Evolutionary conservation across 2,797 vertebrate species (phyloP).

Genomic region (Neosilurus hyrtlii): DNA sequence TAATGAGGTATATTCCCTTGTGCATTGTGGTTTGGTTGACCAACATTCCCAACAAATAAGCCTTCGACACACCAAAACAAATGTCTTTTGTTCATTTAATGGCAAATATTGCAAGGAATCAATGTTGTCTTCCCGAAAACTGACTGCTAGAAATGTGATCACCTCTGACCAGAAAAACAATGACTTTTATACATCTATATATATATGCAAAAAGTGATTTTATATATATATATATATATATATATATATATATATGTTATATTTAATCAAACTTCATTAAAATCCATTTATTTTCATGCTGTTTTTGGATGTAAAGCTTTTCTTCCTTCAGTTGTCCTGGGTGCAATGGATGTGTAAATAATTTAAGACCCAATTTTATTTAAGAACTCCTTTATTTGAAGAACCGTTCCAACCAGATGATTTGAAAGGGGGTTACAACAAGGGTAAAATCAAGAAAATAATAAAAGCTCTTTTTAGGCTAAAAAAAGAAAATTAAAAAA

Average conservation of each 20-base stretch:
- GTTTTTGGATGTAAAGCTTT: background rate
- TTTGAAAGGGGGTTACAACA: background rate
- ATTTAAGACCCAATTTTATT: background rate
- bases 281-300: background rate
- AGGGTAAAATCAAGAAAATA: background rate
- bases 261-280: background rate
- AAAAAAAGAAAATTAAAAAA: background rate
- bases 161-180: too few species aligned
- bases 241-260: background rate
- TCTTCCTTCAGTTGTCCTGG: background rate
- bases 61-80: too few species aligned
- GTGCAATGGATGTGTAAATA: background rate
- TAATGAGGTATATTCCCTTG: background rate
- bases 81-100: background rate
- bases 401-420: background rate
- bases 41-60: background rate
- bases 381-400: background rate
- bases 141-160: background rate
- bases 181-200: too few species aligned
- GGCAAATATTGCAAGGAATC: background rate
- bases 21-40: background rate
- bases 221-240: too few species aligned
- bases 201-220: too few species aligned
- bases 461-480: too few species aligned
- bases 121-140: background rate